Evolutionary conservation across 2,888 invertebrate species (phyloP), one percentile per base, ranked within the genome.

Genomic region (Perithous albicinctus): DNA sequence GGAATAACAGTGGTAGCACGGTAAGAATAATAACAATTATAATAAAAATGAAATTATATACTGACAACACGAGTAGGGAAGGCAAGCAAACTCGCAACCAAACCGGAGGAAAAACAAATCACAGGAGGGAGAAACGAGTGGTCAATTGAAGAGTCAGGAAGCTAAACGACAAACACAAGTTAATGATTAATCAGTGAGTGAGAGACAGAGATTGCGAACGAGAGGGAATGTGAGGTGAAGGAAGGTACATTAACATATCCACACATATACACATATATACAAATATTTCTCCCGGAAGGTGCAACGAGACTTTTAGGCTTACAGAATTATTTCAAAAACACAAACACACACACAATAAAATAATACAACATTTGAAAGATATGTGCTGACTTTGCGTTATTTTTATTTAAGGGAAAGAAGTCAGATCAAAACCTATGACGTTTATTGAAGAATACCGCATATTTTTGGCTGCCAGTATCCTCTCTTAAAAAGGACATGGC

Each of bases 161-260:
- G 64, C 59, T 69, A 48, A 29, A 32, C 35, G 38, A 69, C 67
- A 46, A 48, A 48, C 29, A 51, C 18, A 66, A 41, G 56, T 67
- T 46, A 84, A 12, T n/a, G n/a, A 23, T 56, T 18, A 15, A 35
- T 51, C 35, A 46, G 64, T 70, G 69, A 61, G 73, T 77, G 64
- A 78, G 80, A 81, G 54, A 84, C 38, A 83, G 35, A 82, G 67
- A 83, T 67, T 77, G 48, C 81, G 54, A 82, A 67, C 76, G 54
- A 56, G 63, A 72, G 29, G 61, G 69, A 56, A 29, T 15, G 32
- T 15, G 23, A 51, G 20, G 8, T n/a, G 51, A 70, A 23, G 43
- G 54, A 43, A 59, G 23, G 70, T 72, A 77, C 81, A 78, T 81
- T 80, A 73, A 32, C 80, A 82, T 82, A 73, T 67, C 48, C 76